Evolutionary conservation across 2,888 invertebrate genomes (phyloP).

Genomic region (Vesta saturnalis): DNA sequence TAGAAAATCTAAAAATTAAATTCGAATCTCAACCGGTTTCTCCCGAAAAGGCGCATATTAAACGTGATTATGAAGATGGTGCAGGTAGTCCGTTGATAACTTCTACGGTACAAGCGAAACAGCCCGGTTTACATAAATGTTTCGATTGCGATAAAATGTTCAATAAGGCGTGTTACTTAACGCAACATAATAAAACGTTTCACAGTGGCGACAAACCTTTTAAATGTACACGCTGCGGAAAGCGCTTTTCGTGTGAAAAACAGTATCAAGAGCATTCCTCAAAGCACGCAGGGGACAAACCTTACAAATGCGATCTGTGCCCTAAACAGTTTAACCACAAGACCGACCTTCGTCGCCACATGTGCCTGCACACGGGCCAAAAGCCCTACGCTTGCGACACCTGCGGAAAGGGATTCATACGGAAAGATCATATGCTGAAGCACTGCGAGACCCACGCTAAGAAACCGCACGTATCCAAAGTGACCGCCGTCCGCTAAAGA

Average conservation of each 20-base stretch:
- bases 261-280: conserved; percentile 78
- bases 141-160: conserved; percentile 85
- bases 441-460: conserved; percentile 83
- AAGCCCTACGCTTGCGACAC: conserved; percentile 84
- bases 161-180: conserved; percentile 87
- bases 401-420: conserved; percentile 88
- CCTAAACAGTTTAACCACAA: conserved; percentile 93
- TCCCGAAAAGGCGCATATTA: conserved; percentile 56
- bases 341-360: conserved; percentile 86
- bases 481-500: conserved; percentile 46
- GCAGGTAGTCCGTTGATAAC: conserved; percentile 54
- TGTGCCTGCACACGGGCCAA: conserved; percentile 86
- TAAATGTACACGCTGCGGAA: conserved; percentile 87
- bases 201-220: conserved; percentile 88
- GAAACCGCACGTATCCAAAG: conserved; percentile 60
- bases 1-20: conserved; percentile 56
- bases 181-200: conserved; percentile 91
- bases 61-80: conserved; percentile 56
- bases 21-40: conserved; percentile 51
- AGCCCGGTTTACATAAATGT: conserved; percentile 70
- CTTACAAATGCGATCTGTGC: conserved; percentile 85
- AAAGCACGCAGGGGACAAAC: conserved; percentile 85
- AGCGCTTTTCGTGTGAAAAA: conserved; percentile 78
- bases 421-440: conserved; percentile 92
- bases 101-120: conserved; percentile 51